Base-by-base conservation (phyloP, 2,888 invertebrate genomes). In the Sarcophaga carnaria region DNA sequence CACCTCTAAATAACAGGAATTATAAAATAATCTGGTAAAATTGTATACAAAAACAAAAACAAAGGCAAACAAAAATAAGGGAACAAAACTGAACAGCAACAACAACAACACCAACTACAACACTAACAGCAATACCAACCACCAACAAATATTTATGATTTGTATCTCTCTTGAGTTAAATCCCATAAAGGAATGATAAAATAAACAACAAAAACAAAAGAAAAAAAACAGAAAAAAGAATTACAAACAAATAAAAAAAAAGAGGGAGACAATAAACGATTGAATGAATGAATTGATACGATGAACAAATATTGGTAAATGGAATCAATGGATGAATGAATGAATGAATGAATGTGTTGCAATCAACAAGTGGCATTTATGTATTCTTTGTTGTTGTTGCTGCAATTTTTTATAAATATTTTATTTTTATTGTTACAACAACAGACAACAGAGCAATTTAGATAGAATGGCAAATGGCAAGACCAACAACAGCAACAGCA, bases 1-100 rank as follows among this genome's bases (percentile, higher is more conserved):
- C 87, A 87, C 87, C 87, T 87, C 79, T 76, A 79, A 87, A 87
- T 87, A 87, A 87, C 84, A 82, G 87, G 81, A 81, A 87, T 87
- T 87, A 87, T 69, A 76, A 75, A 81, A 66, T 84, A 87, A 86
- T 86, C 83, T 77, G 62, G n/a, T 54, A 54, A 66, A 77, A 25
- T 45, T 22, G 25, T 66, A 62, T 45, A 78, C 22, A 22, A 22
- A 20, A 54, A 27, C 54, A 63, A 17, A n/a, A 54, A 74, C 22
- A 22, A 22, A 22, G 1, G 1, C 22, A 22, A 22, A 20, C 20
- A 20, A 22, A 22, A 22, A 22, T 22, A 22, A 81, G 67, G 74
- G 47, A 81, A 75, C 69, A 63, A 70, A 62, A 71, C 14, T 12
- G 54, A 12, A 54, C 54, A 54, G 4, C 17, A 54, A 54, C 14